Evolutionary conservation across 2,113 vertebrate species (phyloP).

Genomic region (Balaenoptera acutorostrata): DNA sequence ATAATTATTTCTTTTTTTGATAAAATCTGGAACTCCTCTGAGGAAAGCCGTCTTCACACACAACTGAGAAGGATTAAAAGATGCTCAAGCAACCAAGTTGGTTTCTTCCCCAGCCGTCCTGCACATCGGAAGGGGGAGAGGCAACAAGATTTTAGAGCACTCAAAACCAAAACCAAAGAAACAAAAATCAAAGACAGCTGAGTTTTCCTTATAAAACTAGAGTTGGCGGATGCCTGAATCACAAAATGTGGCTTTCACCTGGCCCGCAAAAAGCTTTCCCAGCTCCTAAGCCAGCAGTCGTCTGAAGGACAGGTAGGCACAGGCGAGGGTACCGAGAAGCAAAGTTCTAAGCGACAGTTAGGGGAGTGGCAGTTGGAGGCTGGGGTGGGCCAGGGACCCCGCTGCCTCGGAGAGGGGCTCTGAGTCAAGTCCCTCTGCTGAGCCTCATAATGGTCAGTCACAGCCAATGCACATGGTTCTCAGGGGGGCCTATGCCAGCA

Average conservation of each 20-base stretch:
- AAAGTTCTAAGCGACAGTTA: constrained; percentile 58
- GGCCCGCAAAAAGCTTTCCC: not conserved
- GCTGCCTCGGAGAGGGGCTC: not conserved
- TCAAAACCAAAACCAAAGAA: not conserved
- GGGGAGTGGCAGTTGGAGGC: constrained; percentile 52
- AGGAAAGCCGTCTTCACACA: not conserved
- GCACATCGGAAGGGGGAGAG: not conserved
- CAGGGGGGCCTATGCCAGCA: not conserved
- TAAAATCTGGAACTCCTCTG: not conserved
- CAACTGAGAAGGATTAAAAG: not conserved
- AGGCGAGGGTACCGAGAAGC: not conserved
- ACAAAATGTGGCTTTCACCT: not conserved
- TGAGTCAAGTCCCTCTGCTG: not conserved
- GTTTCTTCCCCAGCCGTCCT: not conserved
- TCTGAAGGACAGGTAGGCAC: not conserved
- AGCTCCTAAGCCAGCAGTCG: not conserved
- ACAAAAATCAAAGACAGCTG: not conserved
- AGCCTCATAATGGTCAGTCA: too few relatives aligned
- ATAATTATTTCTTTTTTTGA: not conserved
- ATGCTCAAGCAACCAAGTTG: not conserved
- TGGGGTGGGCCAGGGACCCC: not conserved
- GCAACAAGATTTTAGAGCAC: not conserved
- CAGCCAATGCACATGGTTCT: accelerated
- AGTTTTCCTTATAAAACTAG: not conserved
- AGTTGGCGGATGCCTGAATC: not conserved